Evolutionary conservation across 2,113 vertebrate species (phyloP), one percentile per base, ranked within the genome.

Genomic region (Campylomormyrus numenius): DNA sequence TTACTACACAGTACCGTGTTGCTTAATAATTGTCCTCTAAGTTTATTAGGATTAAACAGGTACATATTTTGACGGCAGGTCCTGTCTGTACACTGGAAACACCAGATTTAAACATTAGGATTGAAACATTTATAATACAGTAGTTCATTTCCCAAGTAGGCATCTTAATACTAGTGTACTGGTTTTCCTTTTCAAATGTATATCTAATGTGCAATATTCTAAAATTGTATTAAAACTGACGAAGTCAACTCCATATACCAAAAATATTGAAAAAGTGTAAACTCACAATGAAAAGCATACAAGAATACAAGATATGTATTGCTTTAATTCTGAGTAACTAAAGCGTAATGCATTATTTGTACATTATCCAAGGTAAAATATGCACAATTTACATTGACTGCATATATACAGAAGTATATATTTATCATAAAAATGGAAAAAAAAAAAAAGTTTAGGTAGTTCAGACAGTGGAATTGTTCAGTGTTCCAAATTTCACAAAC

Each of bases 361-460:
- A 95, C 95, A 96, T 95, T 95, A 96, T 96, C 94, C 94, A 95
- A 95, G 94, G 95, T 95, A 96, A 92, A 92, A 96, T 95, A 94
- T 93, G 93, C 95, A 94, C 94, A 95, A 93, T 96, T 94, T 93
- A 93, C 94, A 95, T 94, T 92, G 95, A 95, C 91, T 94, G 93
- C 91, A 85, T 96, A 95, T 96, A 94, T 96, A 96, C 95, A 96
- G 15, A 84, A 50, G 74, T 31, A 90, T 21, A 52, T 50, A 88
- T 45, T 31, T 83, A 90, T 7, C 35, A 80, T 56, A 84, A 80
- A 90, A 46, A 53, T 58, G 39, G 46, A 90, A 21, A 42, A 45
- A 83, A 35, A 46, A 31, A 27, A 49, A 85, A n/a, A 48, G 21
- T 58, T 66, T 50, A 62, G 87, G 52, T 62, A 62, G 56, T 88